Base-by-base conservation (phyloP, 2,888 invertebrate genomes). In the Xestia sexstrigata region DNA sequence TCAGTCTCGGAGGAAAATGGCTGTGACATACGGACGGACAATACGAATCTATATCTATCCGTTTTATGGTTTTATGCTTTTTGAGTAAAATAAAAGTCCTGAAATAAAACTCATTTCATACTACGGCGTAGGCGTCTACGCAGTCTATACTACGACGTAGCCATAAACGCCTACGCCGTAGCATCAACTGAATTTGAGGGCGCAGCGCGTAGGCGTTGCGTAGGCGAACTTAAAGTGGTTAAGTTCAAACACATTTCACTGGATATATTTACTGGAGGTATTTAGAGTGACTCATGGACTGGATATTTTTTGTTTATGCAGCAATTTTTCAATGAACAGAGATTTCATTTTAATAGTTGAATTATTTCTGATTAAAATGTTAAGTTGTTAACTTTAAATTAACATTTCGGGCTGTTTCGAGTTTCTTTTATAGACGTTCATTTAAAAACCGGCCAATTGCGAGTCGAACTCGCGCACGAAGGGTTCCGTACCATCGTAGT, bases 161-260 rank as follows among this genome's bases (percentile, higher is more conserved):
- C 52, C 42, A n/a, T 6, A 8, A 3, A 15, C 23, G 78, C 65
- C 67, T 77, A 78, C 79, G 80, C 67, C 58, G 69, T 79, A 80
- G 85, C 42, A 49, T 13, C 17, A 65, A 70, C n/a, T 20, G 13
- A 52, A 30, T 45, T 49, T 15, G 20, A 26, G 45, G 55, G 35
- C 70, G 79, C 73, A 78, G 74, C 70, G 62, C 79, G 89, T 85
- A 82, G 87, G 81, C 81, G 87, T 75, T 63, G 62, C 78, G 87
- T 88, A 74, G 87, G 87, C 87, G 78, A 60, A 8, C n/a, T 39
- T 63, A 26, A 42, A 49, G 13, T 20, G n/a, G 23, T 13, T n/a
- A 62, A 69, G 71, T 78, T 70, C 66, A 70, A 30, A 20, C 35
- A 69, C 69, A 74, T 79, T 65, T 77, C 60, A 39, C 23, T 52